Evolutionary conservation across 2,113 vertebrate species (phyloP), one percentile per base, ranked within the genome.

Genomic region (Petromus typicus): DNA sequence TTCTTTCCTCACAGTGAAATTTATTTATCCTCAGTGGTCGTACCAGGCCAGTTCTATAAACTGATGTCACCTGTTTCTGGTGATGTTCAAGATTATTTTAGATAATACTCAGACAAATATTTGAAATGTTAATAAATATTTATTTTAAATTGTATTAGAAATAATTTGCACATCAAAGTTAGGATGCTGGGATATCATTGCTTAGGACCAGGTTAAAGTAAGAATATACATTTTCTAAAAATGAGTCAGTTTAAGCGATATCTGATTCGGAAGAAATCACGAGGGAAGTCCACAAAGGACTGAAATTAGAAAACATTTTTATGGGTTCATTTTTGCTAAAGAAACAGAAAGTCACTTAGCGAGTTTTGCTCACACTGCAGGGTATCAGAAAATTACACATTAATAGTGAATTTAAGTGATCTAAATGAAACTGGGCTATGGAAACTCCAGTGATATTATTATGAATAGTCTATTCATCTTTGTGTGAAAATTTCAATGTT

Each of bases 291-390:
- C 66, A 81, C 57, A 63, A 71, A 83, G 32, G 63, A 80, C 45
- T 76, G n/a, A 93, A 84, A 71, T 23, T 64, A n/a, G 51, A 40
- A 89, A 88, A 61, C 1, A 18, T 88, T 83, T 69, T 61, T 45
- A 48, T 87, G 91, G 32, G 69, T 51, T 85, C 32, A 73, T 83
- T 95, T 95, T 93, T 86, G 69, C 32, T 69, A 56, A 91, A 84
- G 32, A 93, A 91, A 69, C 27, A 66, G 40, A 80, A 93, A 93
- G 63, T 81, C 3, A 59, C 69, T 81, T 86, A 76, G 51, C 81
- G 51, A 94, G 12, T 4, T 94, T 90, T 84, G 66, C 14, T 95
- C 4, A 3, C 2, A 40, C 22, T 67, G 5, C 30, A 59, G 45
- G 57, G 30, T 81, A 54, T 20, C 2, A 76, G 25, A 66, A 94